These are phyloP conservation scores for Turdus rufiventris DNA, from an alignment of 2,113 vertebrate genomes.

Conservation along the genomic window DNA sequence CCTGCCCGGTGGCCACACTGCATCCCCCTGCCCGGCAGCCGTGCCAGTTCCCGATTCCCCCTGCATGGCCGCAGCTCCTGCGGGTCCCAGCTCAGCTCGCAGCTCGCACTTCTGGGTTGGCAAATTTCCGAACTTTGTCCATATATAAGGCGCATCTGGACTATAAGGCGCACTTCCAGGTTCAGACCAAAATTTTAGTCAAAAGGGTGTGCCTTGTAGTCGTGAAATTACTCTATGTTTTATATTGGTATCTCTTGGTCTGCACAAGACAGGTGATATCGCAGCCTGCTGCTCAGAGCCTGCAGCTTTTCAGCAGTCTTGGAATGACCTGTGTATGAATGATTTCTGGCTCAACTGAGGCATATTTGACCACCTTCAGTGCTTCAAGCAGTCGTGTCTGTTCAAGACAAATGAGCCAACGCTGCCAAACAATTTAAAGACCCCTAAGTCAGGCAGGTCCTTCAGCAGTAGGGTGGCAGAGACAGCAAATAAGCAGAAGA, in stretches of 20 bases:
- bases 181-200: too few species aligned
- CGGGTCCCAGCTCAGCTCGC: too few species aligned
- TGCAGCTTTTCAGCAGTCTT: not conserved
- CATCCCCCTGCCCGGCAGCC: too few species aligned
- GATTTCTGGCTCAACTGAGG: not conserved
- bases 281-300: not conserved
- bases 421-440: not conserved
- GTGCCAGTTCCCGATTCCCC: too few species aligned
- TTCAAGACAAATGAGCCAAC: not conserved
- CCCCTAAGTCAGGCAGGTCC: not conserved
- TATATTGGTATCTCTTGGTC: not conserved
- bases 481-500: not conserved
- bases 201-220: too few species aligned
- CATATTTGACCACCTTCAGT: not conserved
- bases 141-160: too few species aligned
- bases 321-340: not conserved
- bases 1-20: too few species aligned
- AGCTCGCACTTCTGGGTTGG: too few species aligned
- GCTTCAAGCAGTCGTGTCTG: not conserved
- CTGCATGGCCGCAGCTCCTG: too few species aligned
- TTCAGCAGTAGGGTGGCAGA: not conserved
- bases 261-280: not conserved
- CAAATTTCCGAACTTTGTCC: too few species aligned
- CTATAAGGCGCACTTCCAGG: too few species aligned
- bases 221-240: too few species aligned